Conservation (phyloP, 2,113 vertebrate species). For the Phyllopteryx taeniolatus region DNA sequence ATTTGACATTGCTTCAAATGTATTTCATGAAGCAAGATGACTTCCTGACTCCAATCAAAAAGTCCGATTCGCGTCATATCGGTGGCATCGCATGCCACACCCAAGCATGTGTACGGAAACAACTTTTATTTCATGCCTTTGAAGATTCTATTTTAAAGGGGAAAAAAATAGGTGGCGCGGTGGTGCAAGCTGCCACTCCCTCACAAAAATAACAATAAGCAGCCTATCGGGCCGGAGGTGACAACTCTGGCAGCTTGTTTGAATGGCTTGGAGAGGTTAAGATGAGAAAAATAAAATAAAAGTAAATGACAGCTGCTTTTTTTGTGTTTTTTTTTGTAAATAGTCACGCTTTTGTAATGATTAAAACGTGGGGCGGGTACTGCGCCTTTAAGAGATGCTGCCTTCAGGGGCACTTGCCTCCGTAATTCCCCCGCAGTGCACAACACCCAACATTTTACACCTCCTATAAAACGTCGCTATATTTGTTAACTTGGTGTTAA, state of each 20-base stretch:
- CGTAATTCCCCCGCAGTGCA: conserved; percentile 68
- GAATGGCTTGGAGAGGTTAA: not conserved
- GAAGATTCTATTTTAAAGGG: not conserved
- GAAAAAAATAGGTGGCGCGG: not conserved
- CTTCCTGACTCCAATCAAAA: conserved; percentile 82
- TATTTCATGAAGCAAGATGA: not conserved
- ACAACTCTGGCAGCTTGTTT: conserved; percentile 11
- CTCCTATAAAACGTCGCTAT: not conserved
- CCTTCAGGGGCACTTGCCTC: conserved; percentile 46
- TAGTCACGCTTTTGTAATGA: not conserved
- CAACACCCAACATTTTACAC: conserved; percentile 37
- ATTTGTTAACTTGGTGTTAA: not conserved
- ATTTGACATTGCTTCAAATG: not conserved
- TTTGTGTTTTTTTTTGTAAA: not conserved
- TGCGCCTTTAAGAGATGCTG: conserved; percentile 63
- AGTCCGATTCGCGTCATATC: not conserved
- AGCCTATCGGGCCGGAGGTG: conserved; percentile 7
- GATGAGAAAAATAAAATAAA: not conserved
- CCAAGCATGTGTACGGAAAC: conserved; percentile 23
- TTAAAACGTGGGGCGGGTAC: not conserved
- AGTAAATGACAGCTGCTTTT: no score
- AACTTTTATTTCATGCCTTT: conserved; percentile 3
- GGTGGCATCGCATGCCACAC: conserved; percentile 26
- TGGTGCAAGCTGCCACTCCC: conserved; percentile 38
- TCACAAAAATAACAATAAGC: conserved; percentile 23